A percentile compares a stretch with the other conserved stretches of the same genome.
Evolutionary conservation across 2,797 vertebrate genomes (phyloP).

Genomic region (Pipistrellus pygmaeus): DNA sequence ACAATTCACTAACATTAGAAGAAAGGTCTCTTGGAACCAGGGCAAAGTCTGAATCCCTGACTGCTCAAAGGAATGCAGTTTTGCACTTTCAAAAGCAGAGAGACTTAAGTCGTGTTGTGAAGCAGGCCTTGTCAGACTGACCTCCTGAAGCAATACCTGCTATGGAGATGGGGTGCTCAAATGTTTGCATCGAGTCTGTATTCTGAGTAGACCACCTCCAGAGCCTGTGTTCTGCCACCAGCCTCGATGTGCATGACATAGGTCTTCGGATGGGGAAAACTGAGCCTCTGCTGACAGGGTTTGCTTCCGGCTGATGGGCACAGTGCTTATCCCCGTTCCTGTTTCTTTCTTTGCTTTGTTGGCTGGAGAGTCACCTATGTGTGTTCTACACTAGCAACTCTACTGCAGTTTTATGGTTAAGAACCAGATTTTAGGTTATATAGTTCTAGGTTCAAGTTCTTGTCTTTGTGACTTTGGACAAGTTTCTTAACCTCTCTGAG

Average conservation of each 20-base stretch:
- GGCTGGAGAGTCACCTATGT: neutral
- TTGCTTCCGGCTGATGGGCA: neutral
- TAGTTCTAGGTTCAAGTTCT: neutral
- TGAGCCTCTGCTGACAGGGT: neutral
- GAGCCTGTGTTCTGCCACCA: neutral
- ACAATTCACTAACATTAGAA: conserved; percentile 29
- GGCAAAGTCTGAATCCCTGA: neutral
- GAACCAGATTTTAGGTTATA: neutral
- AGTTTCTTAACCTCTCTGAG: neutral
- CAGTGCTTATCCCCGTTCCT: neutral
- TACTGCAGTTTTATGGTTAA: neutral
- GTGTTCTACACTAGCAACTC: neutral
- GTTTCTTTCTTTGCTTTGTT: conserved; percentile 16
- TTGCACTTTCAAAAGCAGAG: neutral
- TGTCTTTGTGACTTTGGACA: neutral
- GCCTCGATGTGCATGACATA: neutral
- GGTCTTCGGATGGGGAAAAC: neutral
- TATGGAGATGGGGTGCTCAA: neutral
- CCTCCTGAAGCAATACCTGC: neutral
- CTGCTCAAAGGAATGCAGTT: neutral
- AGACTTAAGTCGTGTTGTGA: neutral
- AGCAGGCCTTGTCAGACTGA: neutral
- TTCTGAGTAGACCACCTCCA: neutral
- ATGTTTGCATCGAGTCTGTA: too few relatives aligned
- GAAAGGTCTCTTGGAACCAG: neutral